Percentiles rank a stretch among this genome's conserved stretches.
phyloP scores from a whole-genome alignment of 2,113 vertebrate genomes.

The Taurulus bubalis region DNA sequence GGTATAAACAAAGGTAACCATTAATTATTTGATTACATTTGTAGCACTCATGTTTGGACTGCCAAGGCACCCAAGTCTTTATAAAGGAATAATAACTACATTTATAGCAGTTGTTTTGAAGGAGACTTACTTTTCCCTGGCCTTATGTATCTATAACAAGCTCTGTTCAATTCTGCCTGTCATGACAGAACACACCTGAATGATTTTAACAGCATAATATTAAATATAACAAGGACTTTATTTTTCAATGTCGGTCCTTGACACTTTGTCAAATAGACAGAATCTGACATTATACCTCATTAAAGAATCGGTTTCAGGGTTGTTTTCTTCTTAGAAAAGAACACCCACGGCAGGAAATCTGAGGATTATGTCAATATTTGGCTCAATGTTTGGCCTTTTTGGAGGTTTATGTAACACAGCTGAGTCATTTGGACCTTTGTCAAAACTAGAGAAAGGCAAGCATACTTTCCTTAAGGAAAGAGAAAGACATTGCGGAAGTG shows the following conservation, averaged over 20 bases:
- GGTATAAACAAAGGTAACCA: background rate
- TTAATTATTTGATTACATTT: background rate
- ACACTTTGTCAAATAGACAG: slow-evolving; percentile 27
- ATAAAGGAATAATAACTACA: background rate
- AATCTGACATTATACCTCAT: slow-evolving; percentile 6
- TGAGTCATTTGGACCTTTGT: slow-evolving; percentile 79
- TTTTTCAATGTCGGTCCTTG: background rate
- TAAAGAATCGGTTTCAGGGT: slow-evolving; percentile 38
- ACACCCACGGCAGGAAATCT: slow-evolving; percentile 55
- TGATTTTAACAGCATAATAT: slow-evolving; percentile 6
- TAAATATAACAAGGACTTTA: background rate
- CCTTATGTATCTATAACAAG: background rate
- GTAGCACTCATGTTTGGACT: slow-evolving; percentile 2
- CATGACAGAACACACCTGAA: slow-evolving; percentile 14
- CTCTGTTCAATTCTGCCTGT: slow-evolving; percentile 4
- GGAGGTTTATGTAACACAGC: slow-evolving; percentile 77
- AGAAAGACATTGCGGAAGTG: slow-evolving; percentile 11
- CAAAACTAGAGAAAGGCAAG: slow-evolving; percentile 62
- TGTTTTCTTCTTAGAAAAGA: slow-evolving; percentile 52
- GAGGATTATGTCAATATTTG: slow-evolving; percentile 76
- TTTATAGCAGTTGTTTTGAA: background rate
- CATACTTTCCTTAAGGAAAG: slow-evolving; percentile 47
- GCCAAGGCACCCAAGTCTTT: background rate
- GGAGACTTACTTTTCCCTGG: background rate
- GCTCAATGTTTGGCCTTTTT: slow-evolving; percentile 69